These are phyloP conservation scores for Pluvianellus socialis DNA, from an alignment of 2,113 vertebrate species.

Conservation along the genomic window DNA sequence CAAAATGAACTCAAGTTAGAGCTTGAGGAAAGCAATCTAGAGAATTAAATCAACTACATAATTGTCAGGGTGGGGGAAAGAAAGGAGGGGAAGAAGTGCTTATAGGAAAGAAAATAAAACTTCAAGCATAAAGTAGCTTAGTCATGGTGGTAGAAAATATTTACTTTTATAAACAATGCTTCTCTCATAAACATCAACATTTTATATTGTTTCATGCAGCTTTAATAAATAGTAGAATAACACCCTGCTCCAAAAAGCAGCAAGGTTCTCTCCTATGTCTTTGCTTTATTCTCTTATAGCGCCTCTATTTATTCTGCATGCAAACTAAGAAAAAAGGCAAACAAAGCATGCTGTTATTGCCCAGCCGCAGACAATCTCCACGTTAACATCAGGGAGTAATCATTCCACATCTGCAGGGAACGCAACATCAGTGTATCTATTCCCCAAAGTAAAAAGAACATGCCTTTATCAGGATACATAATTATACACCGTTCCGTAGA, in stretches of 20 bases:
- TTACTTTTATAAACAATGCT: not conserved
- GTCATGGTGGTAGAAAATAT: not conserved
- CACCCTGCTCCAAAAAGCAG: not conserved
- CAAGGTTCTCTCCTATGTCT: not conserved
- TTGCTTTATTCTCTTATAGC: not conserved
- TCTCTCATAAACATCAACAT: not conserved
- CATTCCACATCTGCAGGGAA: not conserved
- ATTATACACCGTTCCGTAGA: not conserved
- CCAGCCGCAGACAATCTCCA: not conserved
- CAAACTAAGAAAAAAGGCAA: not conserved
- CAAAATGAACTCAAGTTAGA: slow-evolving; percentile 97
- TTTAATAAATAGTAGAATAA: not conserved
- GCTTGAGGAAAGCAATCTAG: slow-evolving; percentile 69
- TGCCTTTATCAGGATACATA: not conserved
- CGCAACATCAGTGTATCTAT: not conserved
- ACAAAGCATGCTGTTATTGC: not conserved
- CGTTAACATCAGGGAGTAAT: not conserved
- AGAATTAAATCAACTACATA: slow-evolving; percentile 66
- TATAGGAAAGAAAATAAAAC: not conserved
- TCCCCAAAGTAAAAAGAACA: not conserved
- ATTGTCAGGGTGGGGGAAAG: not conserved
- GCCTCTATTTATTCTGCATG: not conserved
- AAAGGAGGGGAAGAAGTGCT: not conserved
- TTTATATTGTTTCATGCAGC: slow-evolving; percentile 22
- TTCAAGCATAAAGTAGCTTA: not conserved